These are phyloP conservation scores for Micoletzkya japonica DNA, from an alignment of 2,888 invertebrate genomes.

Conservation along the genomic window DNA sequence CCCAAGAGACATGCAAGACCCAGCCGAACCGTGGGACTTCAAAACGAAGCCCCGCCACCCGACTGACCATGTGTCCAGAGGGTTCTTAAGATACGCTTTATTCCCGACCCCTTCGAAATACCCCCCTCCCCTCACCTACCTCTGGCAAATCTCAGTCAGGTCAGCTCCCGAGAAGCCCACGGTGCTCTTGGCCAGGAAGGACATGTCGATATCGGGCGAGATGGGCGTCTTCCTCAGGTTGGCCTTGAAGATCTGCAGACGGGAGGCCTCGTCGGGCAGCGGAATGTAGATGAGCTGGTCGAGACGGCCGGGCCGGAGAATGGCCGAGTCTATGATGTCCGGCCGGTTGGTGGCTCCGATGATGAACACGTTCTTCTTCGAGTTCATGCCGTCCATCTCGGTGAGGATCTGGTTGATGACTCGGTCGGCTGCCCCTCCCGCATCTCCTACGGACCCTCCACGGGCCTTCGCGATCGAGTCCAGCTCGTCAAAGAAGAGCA, in stretches of 20 bases:
- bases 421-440: slow-evolving; percentile 90
- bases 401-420: slow-evolving; percentile 99
- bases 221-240: slow-evolving; percentile 69
- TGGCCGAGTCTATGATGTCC: slow-evolving; percentile 98
- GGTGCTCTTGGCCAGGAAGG: slow-evolving; percentile 73
- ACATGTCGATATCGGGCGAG: slow-evolving; percentile 82
- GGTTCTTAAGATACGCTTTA: slow-evolving; percentile 39
- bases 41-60: slow-evolving; percentile 10
- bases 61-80: background rate
- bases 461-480: slow-evolving; percentile 99
- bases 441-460: slow-evolving; percentile 81
- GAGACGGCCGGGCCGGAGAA: slow-evolving; percentile 93
- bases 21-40: background rate
- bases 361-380: slow-evolving; percentile 99
- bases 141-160: slow-evolving; percentile 97
- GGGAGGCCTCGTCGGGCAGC: slow-evolving; percentile 95
- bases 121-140: slow-evolving; percentile 65
- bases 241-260: slow-evolving; percentile 91
- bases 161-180: slow-evolving; percentile 98
- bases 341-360: slow-evolving; percentile 91
- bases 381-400: slow-evolving; percentile 99
- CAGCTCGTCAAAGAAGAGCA: slow-evolving; percentile 97
- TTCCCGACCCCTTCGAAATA: background rate
- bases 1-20: slow-evolving; percentile 31
- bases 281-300: slow-evolving; percentile 99